Evolutionary conservation across 2,797 vertebrate species (phyloP).

Genomic region (Microctenopoma steveboyesi): DNA sequence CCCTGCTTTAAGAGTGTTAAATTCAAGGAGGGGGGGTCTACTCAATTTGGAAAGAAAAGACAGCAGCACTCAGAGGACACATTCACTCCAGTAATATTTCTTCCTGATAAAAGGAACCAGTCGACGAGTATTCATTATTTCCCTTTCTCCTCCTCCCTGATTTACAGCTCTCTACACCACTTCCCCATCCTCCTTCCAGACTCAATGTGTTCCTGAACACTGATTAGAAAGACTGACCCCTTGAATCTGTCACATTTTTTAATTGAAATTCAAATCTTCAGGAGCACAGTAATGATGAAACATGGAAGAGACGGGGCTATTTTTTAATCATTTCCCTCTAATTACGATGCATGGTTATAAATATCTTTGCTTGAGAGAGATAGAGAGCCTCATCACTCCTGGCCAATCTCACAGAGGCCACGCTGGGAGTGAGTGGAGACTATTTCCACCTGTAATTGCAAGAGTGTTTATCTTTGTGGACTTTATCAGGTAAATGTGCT

Average conservation of each 20-base stretch:
- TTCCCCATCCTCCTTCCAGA: constrained; percentile 38
- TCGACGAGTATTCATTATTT: constrained; percentile 46
- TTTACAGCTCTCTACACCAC: constrained; percentile 36
- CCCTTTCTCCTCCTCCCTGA: constrained; percentile 39
- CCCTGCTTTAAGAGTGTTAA: constrained; percentile 24
- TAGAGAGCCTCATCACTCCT: constrained; percentile 42
- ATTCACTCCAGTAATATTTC: constrained; percentile 32
- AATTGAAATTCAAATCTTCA: constrained; percentile 77
- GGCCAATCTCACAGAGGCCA: constrained; percentile 54
- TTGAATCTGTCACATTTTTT: constrained; percentile 67
- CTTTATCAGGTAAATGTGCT: constrained; percentile 71
- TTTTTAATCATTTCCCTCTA: constrained; percentile 66
- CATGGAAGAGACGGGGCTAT: constrained; percentile 24
- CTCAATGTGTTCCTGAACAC: constrained; percentile 38
- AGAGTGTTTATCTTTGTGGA: constrained; percentile 65
- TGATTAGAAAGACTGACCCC: constrained; percentile 68
- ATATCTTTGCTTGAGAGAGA: constrained; percentile 70
- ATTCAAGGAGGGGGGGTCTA: constrained; percentile 27
- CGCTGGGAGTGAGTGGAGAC: constrained; percentile 23
- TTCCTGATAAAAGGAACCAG: constrained; percentile 30
- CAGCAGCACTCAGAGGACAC: constrained; percentile 26
- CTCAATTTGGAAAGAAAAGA: constrained; percentile 33
- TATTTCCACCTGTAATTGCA: constrained; percentile 60
- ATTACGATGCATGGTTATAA: constrained; percentile 70
- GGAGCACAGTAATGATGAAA: constrained; percentile 60